These are phyloP conservation scores for Craterocephalus amniculus DNA, from an alignment of 2,797 vertebrate species.

Conservation along the genomic window DNA sequence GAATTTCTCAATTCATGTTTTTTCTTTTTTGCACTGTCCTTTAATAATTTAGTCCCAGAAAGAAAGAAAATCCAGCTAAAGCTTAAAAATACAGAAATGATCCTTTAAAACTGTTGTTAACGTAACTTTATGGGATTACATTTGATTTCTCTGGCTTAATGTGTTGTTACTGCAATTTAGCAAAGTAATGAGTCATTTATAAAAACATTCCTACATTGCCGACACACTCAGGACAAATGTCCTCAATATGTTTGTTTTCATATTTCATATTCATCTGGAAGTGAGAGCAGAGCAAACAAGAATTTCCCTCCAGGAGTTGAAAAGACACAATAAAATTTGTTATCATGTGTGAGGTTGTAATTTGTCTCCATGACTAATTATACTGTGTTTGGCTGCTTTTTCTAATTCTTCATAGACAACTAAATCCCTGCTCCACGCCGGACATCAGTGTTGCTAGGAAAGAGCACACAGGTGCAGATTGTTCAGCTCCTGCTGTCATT, in stretches of 20 bases:
- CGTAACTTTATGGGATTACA: not conserved
- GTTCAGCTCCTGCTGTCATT: constrained; percentile 16
- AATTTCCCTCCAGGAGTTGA: constrained; percentile 9
- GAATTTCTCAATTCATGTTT: not conserved
- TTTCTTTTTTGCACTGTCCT: not conserved
- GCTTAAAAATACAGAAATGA: not conserved
- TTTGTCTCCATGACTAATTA: constrained; percentile 30
- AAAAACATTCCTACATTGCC: no score
- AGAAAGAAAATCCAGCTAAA: not conserved
- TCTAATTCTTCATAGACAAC: not conserved
- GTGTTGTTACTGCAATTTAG: not conserved
- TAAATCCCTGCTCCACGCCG: constrained; percentile 5
- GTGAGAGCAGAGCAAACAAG: constrained; percentile 10
- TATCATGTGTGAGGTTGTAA: constrained; percentile 10
- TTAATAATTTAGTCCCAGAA: not conserved
- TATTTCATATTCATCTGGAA: constrained; percentile 14
- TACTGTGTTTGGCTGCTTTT: constrained; percentile 36
- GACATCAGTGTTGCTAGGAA: constrained; percentile 19
- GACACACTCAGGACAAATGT: no score
- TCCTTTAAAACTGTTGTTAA: not conserved
- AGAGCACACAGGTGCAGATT: constrained; percentile 38
- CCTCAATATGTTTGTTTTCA: no score
- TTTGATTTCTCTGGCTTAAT: not conserved
- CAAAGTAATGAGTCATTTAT: not conserved
- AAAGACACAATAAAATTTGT: constrained; percentile 12